Evolutionary conservation across 2,113 vertebrate species (phyloP).

Genomic region (Pelvicachromis taeniatus): DNA sequence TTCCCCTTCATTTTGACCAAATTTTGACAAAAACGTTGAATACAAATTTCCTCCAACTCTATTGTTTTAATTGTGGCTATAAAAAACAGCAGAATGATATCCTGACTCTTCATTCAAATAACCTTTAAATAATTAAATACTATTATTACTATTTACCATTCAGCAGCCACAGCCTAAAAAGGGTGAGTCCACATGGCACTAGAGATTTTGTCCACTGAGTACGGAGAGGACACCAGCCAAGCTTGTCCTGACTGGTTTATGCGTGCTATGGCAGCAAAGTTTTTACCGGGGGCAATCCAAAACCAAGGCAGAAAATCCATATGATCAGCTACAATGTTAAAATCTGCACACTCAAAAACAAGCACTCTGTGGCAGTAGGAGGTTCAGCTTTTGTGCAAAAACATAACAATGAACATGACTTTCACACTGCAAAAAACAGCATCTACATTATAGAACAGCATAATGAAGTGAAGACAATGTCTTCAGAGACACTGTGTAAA

Average conservation of each 20-base stretch:
- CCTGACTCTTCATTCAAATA: neutral
- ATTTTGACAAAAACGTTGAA: slow-evolving; percentile 9
- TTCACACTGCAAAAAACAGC: slow-evolving; percentile 20
- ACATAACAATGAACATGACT: slow-evolving; percentile 8
- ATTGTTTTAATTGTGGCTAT: neutral
- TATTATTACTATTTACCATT: slow-evolving; percentile 2
- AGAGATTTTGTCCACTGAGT: slow-evolving; percentile 37
- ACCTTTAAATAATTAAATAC: slow-evolving; percentile 13
- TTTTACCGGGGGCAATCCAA: slow-evolving; percentile 24
- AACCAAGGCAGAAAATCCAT: neutral
- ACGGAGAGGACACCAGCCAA: slow-evolving; percentile 1
- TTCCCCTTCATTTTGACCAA: neutral
- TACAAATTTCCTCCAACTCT: neutral
- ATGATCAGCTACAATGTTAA: neutral
- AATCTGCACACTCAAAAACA: neutral
- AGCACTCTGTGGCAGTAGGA: slow-evolving; percentile 20
- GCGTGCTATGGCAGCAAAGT: slow-evolving; percentile 27
- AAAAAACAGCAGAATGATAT: slow-evolving; percentile 5
- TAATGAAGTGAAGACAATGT: neutral
- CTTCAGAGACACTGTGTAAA: neutral
- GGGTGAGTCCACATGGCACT: slow-evolving; percentile 49
- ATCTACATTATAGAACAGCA: slow-evolving; percentile 16
- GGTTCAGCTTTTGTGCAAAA: slow-evolving; percentile 22
- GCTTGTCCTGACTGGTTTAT: slow-evolving; percentile 26
- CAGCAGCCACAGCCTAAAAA: slow-evolving; percentile 9